Evolutionary conservation across 1,140 invertebrate species (phyloP), one percentile per base, ranked within the genome.

Genomic region (Lasioglossum baleicum): DNA sequence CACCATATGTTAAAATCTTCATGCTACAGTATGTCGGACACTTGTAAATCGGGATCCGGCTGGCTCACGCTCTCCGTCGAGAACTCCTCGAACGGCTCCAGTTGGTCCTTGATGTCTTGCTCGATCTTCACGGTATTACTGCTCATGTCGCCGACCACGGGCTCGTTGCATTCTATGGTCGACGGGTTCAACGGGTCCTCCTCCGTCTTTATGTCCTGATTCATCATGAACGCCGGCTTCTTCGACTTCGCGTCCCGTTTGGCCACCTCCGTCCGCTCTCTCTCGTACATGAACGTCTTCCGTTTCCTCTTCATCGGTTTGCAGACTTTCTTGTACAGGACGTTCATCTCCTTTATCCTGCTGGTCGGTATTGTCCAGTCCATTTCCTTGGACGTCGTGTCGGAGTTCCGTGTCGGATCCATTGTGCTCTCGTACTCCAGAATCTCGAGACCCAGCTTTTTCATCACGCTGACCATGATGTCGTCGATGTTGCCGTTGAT

Each of bases 401-500:
- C 82, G 61, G 90, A 82, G 71, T 93, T 93, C 83, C 94, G 94
- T 4, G 95, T 97, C 0, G 96, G 96, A 94, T 98, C 97, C 2
- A 93, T 90, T 11, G 94, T 89, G 40, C 93, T 90, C 66, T 94
- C 93, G 89, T 98, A 98, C 58, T 95, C 93, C 5, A 96, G 95
- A 86, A 97, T 96, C 84, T 96, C 94, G 7, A 97, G 80, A 40
- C 94, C 94, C 44, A 98, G 92, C 69, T 95, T 94, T 89, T 96
- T 95, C 94, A 97, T 96, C 2, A 99, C 93, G 87, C 95, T 94
- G 75, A 94, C 93, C 89, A 99, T 95, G 53, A 99, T 95, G 81
- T 96, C 95, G 93, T 99, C 98, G 8, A 99, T 97, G 93, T 98
- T 98, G 51, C 96, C 95, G 88, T 98, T 96, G 83, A 99, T 98